phyloP scores from a whole-genome alignment of 2,888 invertebrate species.

The Aromia moschata region DNA sequence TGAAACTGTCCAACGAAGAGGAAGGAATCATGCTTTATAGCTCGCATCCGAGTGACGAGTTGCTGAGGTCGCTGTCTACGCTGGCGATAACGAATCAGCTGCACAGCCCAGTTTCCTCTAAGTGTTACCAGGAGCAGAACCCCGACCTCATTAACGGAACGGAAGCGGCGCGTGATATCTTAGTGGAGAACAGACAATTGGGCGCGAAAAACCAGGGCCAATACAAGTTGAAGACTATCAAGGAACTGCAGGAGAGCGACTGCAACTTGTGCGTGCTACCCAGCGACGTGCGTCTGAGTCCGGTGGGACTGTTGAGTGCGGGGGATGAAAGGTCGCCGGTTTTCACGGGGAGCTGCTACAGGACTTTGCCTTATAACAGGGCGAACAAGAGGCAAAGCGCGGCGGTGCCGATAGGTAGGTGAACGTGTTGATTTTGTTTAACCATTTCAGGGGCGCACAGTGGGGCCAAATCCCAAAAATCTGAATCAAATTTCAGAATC shows the following conservation, averaged over 20 bases:
- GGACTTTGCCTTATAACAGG: conserved; percentile 81
- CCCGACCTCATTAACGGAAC: conserved; percentile 84
- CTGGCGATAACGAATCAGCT: conserved; percentile 63
- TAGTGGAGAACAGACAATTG: conserved; percentile 32
- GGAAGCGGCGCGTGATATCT: conserved; percentile 65
- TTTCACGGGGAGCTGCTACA: conserved; percentile 68
- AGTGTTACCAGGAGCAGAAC: conserved; percentile 73
- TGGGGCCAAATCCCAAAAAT: no score
- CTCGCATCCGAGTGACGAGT: conserved; percentile 56
- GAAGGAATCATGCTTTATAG: conserved; percentile 52
- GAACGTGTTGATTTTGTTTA: background rate
- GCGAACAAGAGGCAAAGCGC: conserved; percentile 66
- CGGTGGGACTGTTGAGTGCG: conserved; percentile 75
- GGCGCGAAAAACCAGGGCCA: conserved; percentile 29
- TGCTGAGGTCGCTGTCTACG: conserved; percentile 51
- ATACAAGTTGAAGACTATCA: conserved; percentile 32
- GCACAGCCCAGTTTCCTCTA: conserved; percentile 67
- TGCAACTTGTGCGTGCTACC: conserved; percentile 63
- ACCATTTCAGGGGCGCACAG: no score
- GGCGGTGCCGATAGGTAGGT: conserved; percentile 62
- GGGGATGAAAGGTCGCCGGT: conserved; percentile 33
- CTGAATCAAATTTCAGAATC: no score
- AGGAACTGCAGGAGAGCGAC: conserved; percentile 55
- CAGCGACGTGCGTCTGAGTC: conserved; percentile 75
- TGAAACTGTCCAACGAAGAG: conserved; percentile 47